phyloP scores from a whole-genome alignment of 2,113 vertebrate species.

The Chlorodrepanis virens region DNA sequence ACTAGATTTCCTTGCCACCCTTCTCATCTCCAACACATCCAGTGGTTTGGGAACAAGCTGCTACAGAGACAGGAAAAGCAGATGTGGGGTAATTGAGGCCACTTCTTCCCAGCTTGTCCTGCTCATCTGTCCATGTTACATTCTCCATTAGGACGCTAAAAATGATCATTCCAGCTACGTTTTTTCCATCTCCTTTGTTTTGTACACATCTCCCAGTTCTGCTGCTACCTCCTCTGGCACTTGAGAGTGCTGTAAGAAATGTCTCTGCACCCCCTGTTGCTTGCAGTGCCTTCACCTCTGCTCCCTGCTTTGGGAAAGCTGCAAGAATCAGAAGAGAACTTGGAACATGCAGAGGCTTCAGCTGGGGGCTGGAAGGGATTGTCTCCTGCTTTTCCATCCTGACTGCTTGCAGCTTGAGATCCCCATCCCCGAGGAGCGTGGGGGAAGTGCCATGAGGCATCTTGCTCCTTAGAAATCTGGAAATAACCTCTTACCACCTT shows the following conservation, averaged over 20 bases:
- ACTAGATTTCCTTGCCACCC: background rate
- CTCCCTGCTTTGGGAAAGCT: background rate
- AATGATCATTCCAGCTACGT: fast-evolving
- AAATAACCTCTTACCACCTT: background rate
- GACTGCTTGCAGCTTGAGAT: background rate
- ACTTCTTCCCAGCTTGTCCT: background rate
- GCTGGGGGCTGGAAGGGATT: background rate
- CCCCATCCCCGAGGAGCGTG: background rate
- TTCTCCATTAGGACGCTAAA: background rate
- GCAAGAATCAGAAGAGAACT: background rate
- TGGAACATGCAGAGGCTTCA: background rate
- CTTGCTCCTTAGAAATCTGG: background rate
- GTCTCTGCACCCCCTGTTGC: background rate
- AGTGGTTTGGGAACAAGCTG: background rate
- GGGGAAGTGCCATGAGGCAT: too few species aligned
- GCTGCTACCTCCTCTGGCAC: background rate
- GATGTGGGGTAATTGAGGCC: background rate
- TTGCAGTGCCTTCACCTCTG: background rate
- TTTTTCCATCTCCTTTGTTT: background rate
- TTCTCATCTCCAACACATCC: background rate
- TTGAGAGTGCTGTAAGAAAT: background rate
- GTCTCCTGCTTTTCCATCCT: background rate
- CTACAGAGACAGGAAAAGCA: background rate
- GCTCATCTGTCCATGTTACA: background rate
- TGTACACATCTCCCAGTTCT: background rate